Evolutionary conservation across 1,140 invertebrate species (phyloP), one percentile per base, ranked within the genome.

Genomic region (Drosophila obscura): DNA sequence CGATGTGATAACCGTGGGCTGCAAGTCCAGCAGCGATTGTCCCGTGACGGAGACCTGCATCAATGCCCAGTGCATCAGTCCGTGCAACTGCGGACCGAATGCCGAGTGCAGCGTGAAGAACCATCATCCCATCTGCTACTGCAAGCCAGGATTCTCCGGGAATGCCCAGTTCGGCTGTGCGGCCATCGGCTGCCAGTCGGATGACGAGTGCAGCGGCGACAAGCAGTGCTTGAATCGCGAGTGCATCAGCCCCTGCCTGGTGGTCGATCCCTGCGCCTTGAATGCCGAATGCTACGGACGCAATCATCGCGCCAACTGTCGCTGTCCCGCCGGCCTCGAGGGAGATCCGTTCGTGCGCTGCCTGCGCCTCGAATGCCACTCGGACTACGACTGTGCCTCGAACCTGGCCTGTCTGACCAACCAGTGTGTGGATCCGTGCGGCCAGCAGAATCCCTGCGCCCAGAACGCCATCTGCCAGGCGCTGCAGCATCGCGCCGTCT

Each of bases 61-160:
- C 35, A 97, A 97, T 73, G 93, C 93, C 46, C 92, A 94, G 7
- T 98, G 97, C 88, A 94, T 95, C 5, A 96, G 94, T 87, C 97
- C 97, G 0, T 98, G 97, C 75, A 95, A 96, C 62, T 98, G 97
- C 84, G 97, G 97, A 44, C 92, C 94, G 1, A 95, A 97, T 85
- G 95, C 96, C 2, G 95, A 96, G 73, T 98, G 97, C 90, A 93
- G 92, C 59, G 96, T 97, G 1, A 92, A 94, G 49, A 94, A 96
- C 91, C 97, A 98, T 84, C 96, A 96, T 92, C 96, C 96, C 35
- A 94, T 95, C 5, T 97, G 97, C 85, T 94, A 93, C 69, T 98
- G 97, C 89, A 92, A 94, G 78, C 94, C 94, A 15, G 96, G 96
- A 48, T 96, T 94, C 90, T 96, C 96, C 24, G 96, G 96, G 81